Base-by-base conservation (phyloP, 2,888 invertebrate species). In the Erannis defoliaria region DNA sequence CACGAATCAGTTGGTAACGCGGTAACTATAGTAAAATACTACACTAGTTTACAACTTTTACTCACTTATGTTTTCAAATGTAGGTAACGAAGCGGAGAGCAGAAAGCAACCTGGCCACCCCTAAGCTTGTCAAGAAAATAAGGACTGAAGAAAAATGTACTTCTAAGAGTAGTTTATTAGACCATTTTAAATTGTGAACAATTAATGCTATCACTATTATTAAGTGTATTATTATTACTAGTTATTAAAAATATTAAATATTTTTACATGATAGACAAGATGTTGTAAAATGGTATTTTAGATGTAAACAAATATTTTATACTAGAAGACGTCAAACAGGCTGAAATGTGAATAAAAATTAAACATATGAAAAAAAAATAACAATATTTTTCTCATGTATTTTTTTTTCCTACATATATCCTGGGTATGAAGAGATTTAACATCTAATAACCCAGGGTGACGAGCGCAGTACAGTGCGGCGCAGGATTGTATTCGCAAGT, bases 41-140 rank as follows among this genome's bases (percentile, higher is more conserved):
- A n/a, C n/a, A n/a, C n/a, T n/a, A n/a, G n/a, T n/a, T n/a, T n/a
- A n/a, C n/a, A n/a, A n/a, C n/a, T n/a, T n/a, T n/a, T n/a, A n/a
- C n/a, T n/a, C n/a, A n/a, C 9, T 16, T 6, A 0, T 9, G 1
- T 35, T 83, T 81, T 6, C n/a, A n/a, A n/a, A n/a, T n/a, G n/a
- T 81, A 94, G 94, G 80, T 85, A 19, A 82, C 84, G 6, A 94
- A 94, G 81, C 83, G 94, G 51, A 94, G 94, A 82, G 89, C 92
- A 16, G 84, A 87, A 18, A 67, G 72, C 18, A 84, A 81, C 55
- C 66, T 77, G 1, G 87, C 85, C 5, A 94, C 94, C 1, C 93
- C 91, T 6, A 85, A 83, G 54, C 77, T 91, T 6, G 86, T 94
- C 31, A 94, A 94, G 80, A 88, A 91, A 80, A 86, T 93, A 77